Evolutionary conservation across 92 coral and sea anemone species (phyloP), one percentile per base, ranked within the genome.

Genomic region (Muricea muricata): DNA sequence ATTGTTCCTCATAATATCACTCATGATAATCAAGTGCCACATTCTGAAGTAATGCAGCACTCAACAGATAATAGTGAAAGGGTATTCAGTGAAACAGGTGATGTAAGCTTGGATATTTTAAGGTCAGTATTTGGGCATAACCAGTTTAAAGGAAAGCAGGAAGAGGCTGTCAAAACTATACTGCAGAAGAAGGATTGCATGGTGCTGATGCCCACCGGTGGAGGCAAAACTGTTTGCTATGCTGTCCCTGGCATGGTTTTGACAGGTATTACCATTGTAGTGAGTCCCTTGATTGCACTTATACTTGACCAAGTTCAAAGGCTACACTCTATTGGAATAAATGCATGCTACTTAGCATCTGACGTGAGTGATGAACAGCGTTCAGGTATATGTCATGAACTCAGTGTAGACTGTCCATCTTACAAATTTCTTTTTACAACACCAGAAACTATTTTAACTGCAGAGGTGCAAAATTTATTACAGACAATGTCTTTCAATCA

Each of bases 131-230:
- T 63, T 63, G 24, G 32, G 15, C 15, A n/a, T 12, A 25, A 63
- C 71, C 28, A n/a, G 71, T 63, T 63, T 31, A 63, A 63, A 63
- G 71, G 71, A 6, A 63, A 63, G 25, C 71, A 63, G 24, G 71
- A 63, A 63, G 71, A 63, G 25, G 71, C 25, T 63, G 71, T 63
- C 24, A 63, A 31, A 31, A 63, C 71, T 63, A 25, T 63, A 1
- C 15, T 63, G 25, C 71, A 63, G 71, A 63, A 63, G 25, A 63
- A 63, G 32, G 71, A 63, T 63, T 63, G 71, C 25, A 33, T 63
- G 71, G 71, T 63, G 21, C 25, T 63, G 71, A 37, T 69, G 39
- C 75, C 75, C 17, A 69, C 75, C 2, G 75, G 75, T 35, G 75
- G 50, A 8, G 75, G 75, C 9, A 69, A 69, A 23, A 26, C 48